Evolutionary conservation across 2,888 invertebrate species (phyloP).

Genomic region (Ornithoptera alexandrae): DNA sequence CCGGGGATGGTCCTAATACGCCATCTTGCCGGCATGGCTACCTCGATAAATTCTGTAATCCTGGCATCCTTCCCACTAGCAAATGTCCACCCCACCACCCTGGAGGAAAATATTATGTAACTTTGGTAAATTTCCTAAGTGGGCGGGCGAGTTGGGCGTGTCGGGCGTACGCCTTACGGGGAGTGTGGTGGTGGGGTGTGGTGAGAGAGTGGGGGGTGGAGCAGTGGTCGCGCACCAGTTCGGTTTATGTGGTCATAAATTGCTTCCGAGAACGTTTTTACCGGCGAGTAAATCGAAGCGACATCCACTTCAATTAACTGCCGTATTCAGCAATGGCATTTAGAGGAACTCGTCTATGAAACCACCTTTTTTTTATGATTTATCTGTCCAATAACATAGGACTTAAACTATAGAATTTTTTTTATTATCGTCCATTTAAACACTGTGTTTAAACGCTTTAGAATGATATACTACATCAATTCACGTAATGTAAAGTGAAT

Average conservation of each 20-base stretch:
- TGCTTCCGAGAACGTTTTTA: slow-evolving; percentile 13
- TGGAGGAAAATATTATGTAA: slow-evolving; percentile 52
- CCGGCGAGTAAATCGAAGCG: slow-evolving; percentile 22
- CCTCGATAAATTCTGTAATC: slow-evolving; percentile 67
- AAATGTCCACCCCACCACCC: slow-evolving; percentile 64
- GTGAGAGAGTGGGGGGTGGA: background rate
- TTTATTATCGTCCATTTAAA: no score
- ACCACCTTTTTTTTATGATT: background rate
- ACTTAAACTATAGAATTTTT: no score
- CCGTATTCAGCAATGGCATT: slow-evolving; percentile 23
- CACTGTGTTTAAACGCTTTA: no score
- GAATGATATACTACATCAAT: no score
- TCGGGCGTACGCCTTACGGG: slow-evolving; percentile 9
- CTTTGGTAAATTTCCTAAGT: slow-evolving; percentile 31
- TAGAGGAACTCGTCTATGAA: slow-evolving; percentile 17
- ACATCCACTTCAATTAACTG: slow-evolving; percentile 29
- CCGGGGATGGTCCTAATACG: slow-evolving; percentile 7
- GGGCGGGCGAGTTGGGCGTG: slow-evolving; percentile 37
- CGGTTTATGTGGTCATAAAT: slow-evolving; percentile 30
- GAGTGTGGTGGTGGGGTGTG: slow-evolving; percentile 10
- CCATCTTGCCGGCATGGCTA: slow-evolving; percentile 25
- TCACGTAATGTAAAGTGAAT: no score
- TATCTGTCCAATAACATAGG: no score
- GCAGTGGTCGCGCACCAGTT: slow-evolving; percentile 22
- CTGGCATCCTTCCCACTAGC: slow-evolving; percentile 51